Conservation (phyloP, 2,797 vertebrate species). For the Amniataba percoides region DNA sequence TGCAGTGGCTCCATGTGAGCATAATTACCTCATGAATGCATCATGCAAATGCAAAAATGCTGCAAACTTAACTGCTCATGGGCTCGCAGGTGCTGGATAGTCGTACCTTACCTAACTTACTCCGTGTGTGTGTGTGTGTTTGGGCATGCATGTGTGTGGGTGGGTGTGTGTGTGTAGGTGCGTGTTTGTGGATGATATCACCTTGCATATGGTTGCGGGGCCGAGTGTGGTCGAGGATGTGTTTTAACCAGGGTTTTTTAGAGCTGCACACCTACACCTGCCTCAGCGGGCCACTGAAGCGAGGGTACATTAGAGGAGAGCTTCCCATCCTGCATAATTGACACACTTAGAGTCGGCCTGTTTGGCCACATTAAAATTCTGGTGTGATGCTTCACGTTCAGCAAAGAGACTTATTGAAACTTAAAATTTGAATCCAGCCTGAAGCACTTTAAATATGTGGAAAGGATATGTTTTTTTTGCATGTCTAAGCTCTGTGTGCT, state of each 20-base stretch:
- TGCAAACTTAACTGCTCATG: constrained; percentile 56
- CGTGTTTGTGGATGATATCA: constrained; percentile 72
- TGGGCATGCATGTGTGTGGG: constrained; percentile 45
- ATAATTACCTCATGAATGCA: constrained; percentile 65
- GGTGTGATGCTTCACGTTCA: constrained; percentile 26
- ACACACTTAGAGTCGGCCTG: constrained; percentile 21
- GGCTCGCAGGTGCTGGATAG: constrained; percentile 50
- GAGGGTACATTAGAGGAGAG: constrained; percentile 35
- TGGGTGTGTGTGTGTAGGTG: constrained; percentile 72
- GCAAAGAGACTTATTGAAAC: constrained; percentile 22
- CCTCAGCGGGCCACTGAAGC: constrained; percentile 35
- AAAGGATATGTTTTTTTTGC: too few relatives aligned
- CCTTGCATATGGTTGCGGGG: constrained; percentile 61
- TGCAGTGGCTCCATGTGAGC: constrained; percentile 33
- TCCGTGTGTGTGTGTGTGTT: constrained; percentile 30
- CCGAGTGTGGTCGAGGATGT: constrained; percentile 60
- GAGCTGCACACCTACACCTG: constrained; percentile 66
- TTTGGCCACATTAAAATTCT: constrained; percentile 9
- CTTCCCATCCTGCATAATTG: constrained; percentile 40
- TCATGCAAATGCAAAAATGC: constrained; percentile 58
- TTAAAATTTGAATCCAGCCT: neutral
- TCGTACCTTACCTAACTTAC: constrained; percentile 61
- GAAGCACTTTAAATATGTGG: neutral
- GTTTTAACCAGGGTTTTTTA: constrained; percentile 47
- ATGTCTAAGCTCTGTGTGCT: neutral